Evolutionary conservation across 2,888 invertebrate genomes (phyloP), one percentile per base, ranked within the genome.

Genomic region (Craniophora ligustri): DNA sequence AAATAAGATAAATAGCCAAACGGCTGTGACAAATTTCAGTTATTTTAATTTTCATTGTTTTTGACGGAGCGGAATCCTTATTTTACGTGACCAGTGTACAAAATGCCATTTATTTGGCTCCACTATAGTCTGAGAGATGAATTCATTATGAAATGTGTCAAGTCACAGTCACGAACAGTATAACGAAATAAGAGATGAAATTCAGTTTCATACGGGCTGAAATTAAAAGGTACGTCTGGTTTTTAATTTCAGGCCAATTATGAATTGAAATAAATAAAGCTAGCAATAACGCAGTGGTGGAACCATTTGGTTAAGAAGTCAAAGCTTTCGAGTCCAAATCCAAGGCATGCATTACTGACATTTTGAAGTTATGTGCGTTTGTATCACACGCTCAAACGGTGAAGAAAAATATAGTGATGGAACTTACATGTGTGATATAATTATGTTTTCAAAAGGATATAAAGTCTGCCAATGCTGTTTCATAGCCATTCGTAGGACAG

Each of bases 81-180:
- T 48, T 26, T 23, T 54, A 68, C 68, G 63, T 68, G 63, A 62
- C 68, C 68, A 31, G 40, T 30, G 21, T 62, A 36, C 46, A 19
- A 6, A 62, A 35, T 16, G 10, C 26, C n/a, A 40, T 53, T 44
- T 44, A 44, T 63, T 47, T 39, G 21, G 38, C 36, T 55, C 44
- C 42, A 67, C 31, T 63, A 44, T 44, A 44, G 32, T 44, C 39
- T 35, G 28, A 28, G 44, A 26, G 49, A 35, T 44, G 68, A 63
- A 67, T 67, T 44, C 45, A 64, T 62, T 48, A 47, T 8, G 40
- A 64, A 64, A 65, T 44, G 32, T 50, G 49, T 56, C 61, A 63
- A 47, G 55, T 47, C 32, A 44, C 39, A 47, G 39, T 34, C 11
- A 39, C 39, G 40, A 15, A 15, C 45, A 34, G 30, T 31, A 14